Percentiles rank a stretch among this genome's conserved stretches.
Evolutionary conservation across 2,113 vertebrate species (phyloP).

Genomic region (Lycaon pictus): DNA sequence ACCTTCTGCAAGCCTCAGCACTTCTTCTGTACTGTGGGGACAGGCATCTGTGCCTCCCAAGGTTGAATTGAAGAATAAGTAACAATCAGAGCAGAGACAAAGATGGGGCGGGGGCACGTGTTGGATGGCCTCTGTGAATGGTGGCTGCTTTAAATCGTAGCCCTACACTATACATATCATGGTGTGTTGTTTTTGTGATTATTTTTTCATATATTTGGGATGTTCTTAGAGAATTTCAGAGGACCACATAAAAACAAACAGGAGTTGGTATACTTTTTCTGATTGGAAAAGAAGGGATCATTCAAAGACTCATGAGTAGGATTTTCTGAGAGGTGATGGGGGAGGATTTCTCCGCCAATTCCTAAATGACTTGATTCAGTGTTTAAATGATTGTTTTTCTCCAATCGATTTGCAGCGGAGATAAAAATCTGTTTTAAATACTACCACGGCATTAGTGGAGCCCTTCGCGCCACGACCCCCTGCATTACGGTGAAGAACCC

Average conservation of each 20-base stretch:
- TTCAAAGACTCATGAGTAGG: neutral
- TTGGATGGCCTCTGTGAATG: neutral
- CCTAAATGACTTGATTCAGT: neutral
- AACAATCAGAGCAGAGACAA: neutral
- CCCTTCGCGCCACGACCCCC: conserved; percentile 96
- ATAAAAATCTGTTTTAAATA: conserved; percentile 99
- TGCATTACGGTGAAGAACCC: conserved; percentile 99
- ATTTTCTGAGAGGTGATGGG: neutral
- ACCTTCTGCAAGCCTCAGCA: neutral
- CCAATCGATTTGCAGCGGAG: conserved; percentile 91
- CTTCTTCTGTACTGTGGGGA: neutral
- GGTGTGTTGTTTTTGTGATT: neutral
- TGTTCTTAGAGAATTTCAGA: conserved; percentile 11
- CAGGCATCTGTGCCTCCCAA: neutral
- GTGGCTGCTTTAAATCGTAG: neutral
- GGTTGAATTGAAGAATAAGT: neutral
- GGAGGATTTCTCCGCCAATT: neutral
- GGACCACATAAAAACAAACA: neutral
- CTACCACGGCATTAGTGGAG: conserved; percentile 98
- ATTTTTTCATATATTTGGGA: neutral
- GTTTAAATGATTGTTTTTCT: conserved; percentile 43
- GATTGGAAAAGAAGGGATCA: neutral
- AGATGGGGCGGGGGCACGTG: accelerated
- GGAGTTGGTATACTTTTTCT: neutral
- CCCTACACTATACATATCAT: neutral